phyloP scores from a whole-genome alignment of 1,140 invertebrate species.

The Palaemon carinicauda region DNA sequence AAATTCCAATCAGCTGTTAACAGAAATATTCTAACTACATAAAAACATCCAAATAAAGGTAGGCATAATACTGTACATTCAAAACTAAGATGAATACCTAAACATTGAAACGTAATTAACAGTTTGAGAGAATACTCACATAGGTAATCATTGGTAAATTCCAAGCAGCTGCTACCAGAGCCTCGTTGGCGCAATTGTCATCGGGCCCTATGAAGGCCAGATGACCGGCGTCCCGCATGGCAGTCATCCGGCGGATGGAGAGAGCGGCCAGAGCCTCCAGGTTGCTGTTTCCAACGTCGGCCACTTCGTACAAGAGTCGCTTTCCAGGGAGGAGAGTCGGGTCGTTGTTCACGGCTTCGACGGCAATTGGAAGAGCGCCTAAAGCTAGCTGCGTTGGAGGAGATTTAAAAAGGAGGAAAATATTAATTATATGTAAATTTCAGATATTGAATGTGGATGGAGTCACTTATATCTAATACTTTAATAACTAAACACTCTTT shows the following conservation, averaged over 20 bases:
- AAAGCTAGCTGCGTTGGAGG: slow-evolving; percentile 72
- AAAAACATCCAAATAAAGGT: too few species aligned
- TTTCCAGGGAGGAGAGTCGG: slow-evolving; percentile 73
- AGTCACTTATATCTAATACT: too few species aligned
- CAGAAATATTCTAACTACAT: too few species aligned
- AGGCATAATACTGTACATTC: too few species aligned
- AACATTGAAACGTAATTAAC: not conserved
- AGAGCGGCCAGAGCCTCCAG: slow-evolving; percentile 67
- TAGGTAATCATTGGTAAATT: slow-evolving; percentile 91
- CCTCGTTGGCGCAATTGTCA: slow-evolving; percentile 84
- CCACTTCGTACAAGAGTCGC: slow-evolving; percentile 61
- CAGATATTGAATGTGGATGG: not conserved
- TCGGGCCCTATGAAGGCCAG: slow-evolving; percentile 90
- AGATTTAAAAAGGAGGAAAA: too few species aligned
- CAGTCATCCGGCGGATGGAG: slow-evolving; percentile 78
- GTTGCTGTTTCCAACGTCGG: slow-evolving; percentile 60
- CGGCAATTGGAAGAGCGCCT: slow-evolving; percentile 80
- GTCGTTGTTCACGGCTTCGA: slow-evolving; percentile 78
- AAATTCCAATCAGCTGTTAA: too few species aligned
- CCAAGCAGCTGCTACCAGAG: slow-evolving; percentile 86
- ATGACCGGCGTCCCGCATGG: slow-evolving; percentile 78
- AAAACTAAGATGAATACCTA: too few species aligned
- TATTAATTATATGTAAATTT: too few species aligned
- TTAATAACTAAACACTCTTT: too few species aligned
- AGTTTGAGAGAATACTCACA: slow-evolving; percentile 72